Evolutionary conservation across 2,797 vertebrate genomes (phyloP).

Genomic region (Liparis tanakae): DNA sequence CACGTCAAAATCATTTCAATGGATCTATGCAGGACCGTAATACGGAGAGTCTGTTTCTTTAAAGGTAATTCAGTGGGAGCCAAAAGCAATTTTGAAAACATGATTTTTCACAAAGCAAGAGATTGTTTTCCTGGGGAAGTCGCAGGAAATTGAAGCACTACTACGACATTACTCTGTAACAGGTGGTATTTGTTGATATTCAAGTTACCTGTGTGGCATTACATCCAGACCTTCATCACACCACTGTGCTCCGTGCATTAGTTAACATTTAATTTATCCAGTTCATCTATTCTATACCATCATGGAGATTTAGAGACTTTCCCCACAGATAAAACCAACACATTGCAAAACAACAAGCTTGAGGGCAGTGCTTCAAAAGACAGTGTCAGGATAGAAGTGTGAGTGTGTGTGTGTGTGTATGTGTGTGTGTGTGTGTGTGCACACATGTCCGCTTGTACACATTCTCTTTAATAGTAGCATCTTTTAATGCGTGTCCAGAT

Average conservation of each 20-base stretch:
- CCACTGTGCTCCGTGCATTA: constrained; percentile 13
- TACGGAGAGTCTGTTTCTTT: not conserved
- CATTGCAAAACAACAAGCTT: constrained; percentile 45
- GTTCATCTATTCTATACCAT: constrained; percentile 36
- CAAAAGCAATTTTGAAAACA: not conserved
- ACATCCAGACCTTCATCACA: constrained; percentile 23
- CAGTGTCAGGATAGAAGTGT: too few relatives aligned
- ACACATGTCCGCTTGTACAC: not conserved
- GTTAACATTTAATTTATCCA: constrained; percentile 22
- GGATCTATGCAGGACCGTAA: not conserved
- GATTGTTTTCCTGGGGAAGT: not conserved
- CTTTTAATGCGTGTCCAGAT: constrained; percentile 8
- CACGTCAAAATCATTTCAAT: constrained; percentile 11
- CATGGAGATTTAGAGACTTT: constrained; percentile 41
- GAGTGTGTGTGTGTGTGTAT: not conserved
- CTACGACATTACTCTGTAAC: constrained; percentile 2
- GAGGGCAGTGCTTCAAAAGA: too few relatives aligned
- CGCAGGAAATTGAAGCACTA: not conserved
- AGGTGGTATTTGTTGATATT: constrained; percentile 26
- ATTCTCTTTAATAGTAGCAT: not conserved
- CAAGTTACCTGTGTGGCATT: constrained; percentile 17
- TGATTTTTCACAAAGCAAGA: constrained; percentile 1
- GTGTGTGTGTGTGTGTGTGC: not conserved
- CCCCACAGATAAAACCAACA: constrained; percentile 50
- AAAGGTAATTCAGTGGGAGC: not conserved